These are phyloP conservation scores for Euborellia annulipes DNA, from an alignment of 1,140 invertebrate genomes.

Conservation along the genomic window DNA sequence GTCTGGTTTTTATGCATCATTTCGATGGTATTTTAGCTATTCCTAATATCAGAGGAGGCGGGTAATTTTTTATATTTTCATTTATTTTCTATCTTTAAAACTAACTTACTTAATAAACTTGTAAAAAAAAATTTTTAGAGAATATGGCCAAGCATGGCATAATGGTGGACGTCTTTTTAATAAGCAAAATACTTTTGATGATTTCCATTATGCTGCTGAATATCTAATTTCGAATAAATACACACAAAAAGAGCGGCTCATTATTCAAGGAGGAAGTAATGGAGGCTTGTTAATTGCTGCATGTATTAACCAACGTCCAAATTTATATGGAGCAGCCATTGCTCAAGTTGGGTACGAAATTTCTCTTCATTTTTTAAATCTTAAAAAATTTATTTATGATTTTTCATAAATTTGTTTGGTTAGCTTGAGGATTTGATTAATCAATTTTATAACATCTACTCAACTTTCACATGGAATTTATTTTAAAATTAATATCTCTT, in stretches of 20 bases:
- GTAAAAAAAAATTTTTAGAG: too few species aligned
- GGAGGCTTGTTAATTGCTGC: conserved; percentile 89
- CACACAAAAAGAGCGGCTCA: conserved; percentile 56
- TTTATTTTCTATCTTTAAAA: too few species aligned
- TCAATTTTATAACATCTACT: too few species aligned
- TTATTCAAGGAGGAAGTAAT: conserved; percentile 90
- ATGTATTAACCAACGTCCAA: conserved; percentile 85
- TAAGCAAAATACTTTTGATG: conserved; percentile 96
- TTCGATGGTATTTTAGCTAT: conserved; percentile 78
- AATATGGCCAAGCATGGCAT: conserved; percentile 97
- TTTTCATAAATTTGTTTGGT: too few species aligned
- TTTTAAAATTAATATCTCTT: conserved; percentile 11
- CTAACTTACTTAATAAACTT: too few species aligned
- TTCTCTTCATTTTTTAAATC: too few species aligned
- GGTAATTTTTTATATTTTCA: too few species aligned
- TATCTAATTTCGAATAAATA: conserved; percentile 75
- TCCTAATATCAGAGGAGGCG: conserved; percentile 91
- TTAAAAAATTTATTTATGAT: too few species aligned
- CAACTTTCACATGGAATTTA: too few species aligned
- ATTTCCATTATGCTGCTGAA: conserved; percentile 86
- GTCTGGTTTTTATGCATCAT: conserved; percentile 79
- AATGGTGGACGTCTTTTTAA: conserved; percentile 78
- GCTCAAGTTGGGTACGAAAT: conserved; percentile 72
- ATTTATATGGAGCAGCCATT: conserved; percentile 82
- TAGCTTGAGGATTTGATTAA: too few species aligned